A percentile compares a stretch with the other conserved stretches of the same genome.
phyloP scores from a whole-genome alignment of 2,113 vertebrate genomes.

The Donacobius atricapilla region DNA sequence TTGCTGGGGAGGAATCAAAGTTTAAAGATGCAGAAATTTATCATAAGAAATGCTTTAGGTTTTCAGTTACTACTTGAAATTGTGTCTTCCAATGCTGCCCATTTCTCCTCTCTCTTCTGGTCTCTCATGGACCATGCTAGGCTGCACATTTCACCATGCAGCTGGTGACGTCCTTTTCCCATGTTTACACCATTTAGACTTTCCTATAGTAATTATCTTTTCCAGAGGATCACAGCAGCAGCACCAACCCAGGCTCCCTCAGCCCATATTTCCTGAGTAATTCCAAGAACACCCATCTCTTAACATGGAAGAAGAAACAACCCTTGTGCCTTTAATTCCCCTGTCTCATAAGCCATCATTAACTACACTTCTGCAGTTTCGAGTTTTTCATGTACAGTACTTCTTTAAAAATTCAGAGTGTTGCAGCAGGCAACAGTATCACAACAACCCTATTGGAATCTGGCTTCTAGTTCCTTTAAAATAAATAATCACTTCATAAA shows the following conservation, averaged over 20 bases:
- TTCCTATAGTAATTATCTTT: background rate
- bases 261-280: background rate
- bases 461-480: background rate
- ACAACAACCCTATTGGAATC: background rate
- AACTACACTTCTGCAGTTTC: background rate
- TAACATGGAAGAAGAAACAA: background rate
- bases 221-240: background rate
- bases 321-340: background rate
- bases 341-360: background rate
- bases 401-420: conserved; percentile 6
- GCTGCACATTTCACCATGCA: background rate
- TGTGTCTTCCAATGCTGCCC: background rate
- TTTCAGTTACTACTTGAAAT: background rate
- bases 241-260: background rate
- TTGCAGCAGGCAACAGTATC: background rate
- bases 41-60: background rate
- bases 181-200: background rate
- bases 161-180: background rate
- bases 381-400: background rate
- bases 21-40: background rate
- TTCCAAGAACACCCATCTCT: background rate
- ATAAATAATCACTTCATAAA: background rate
- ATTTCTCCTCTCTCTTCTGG: background rate
- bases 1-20: background rate
- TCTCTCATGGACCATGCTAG: background rate